phyloP scores from a whole-genome alignment of 2,888 invertebrate genomes.

The Coelopa pilipes region DNA sequence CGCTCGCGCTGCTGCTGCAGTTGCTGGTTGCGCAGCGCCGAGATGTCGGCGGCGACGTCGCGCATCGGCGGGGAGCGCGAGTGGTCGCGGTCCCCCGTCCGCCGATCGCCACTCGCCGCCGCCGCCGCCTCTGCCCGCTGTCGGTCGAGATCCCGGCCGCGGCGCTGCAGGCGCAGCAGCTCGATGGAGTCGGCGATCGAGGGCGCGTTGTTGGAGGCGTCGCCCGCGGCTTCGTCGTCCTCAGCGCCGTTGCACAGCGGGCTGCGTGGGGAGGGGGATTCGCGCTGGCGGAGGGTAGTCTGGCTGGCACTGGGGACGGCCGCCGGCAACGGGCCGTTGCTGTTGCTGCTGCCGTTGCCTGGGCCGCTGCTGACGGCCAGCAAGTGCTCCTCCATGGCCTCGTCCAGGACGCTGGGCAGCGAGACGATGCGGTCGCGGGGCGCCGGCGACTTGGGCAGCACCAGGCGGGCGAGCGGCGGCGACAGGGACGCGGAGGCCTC shows the following conservation, averaged over 20 bases:
- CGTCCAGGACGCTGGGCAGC: slow-evolving; percentile 52
- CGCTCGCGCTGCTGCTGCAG: slow-evolving; percentile 47
- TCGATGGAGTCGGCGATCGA: slow-evolving; percentile 57
- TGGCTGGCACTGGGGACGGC: too few species aligned
- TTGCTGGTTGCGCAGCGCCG: slow-evolving; percentile 13
- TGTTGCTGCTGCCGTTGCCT: slow-evolving; percentile 37
- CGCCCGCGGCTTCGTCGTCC: slow-evolving; percentile 34
- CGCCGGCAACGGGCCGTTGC: slow-evolving; percentile 28
- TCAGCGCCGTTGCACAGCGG: slow-evolving; percentile 6
- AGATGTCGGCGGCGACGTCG: slow-evolving; percentile 33
- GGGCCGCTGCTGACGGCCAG: slow-evolving; percentile 35
- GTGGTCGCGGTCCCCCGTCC: slow-evolving; percentile 25
- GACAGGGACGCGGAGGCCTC: slow-evolving; percentile 25
- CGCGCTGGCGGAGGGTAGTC: slow-evolving; percentile 2
- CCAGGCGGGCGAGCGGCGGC: not conserved
- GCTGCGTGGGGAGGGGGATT: slow-evolving; percentile 17
- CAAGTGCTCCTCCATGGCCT: slow-evolving; percentile 52
- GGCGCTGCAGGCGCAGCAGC: slow-evolving; percentile 55
- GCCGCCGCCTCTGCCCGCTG: slow-evolving; percentile 49
- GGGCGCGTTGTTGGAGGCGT: slow-evolving; percentile 43
- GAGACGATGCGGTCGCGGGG: slow-evolving; percentile 51
- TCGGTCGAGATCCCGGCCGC: slow-evolving; percentile 45
- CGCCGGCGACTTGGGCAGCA: slow-evolving; percentile 45
- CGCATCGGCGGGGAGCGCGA: slow-evolving; percentile 51
- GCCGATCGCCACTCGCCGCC: not conserved